A percentile compares a stretch with the other conserved stretches of the same genome.
phyloP scores from a whole-genome alignment of 2,797 vertebrate genomes.

The Tapirus indicus region DNA sequence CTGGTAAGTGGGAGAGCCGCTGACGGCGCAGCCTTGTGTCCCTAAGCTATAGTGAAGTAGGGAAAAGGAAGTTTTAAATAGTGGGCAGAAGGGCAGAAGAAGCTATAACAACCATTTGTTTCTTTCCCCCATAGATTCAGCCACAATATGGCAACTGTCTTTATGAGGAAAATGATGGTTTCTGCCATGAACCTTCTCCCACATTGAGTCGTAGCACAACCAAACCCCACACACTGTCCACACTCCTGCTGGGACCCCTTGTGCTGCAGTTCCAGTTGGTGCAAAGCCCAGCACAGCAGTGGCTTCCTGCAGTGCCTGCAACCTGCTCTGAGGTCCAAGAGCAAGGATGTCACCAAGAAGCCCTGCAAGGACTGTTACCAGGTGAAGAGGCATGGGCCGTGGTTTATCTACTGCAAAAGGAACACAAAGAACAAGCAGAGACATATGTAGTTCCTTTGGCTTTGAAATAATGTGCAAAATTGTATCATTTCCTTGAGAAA shows the following conservation, averaged over 20 bases:
- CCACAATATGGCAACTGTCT: conserved; percentile 87
- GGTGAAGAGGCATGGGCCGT: conserved; percentile 92
- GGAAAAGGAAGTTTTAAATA: too few species aligned
- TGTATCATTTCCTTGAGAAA: too few species aligned
- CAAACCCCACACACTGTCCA: neutral
- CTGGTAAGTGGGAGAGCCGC: too few species aligned
- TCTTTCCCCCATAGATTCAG: neutral
- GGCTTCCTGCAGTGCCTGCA: conserved; percentile 73
- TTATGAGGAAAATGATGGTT: conserved; percentile 83
- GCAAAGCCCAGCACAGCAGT: fast-evolving
- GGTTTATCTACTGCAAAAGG: conserved; percentile 93
- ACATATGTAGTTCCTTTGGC: conserved; percentile 86
- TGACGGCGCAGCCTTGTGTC: too few species aligned
- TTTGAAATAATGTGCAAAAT: neutral
- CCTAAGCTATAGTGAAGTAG: too few species aligned
- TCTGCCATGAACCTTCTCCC: conserved; percentile 83
- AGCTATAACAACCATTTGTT: neutral
- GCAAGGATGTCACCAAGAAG: conserved; percentile 89
- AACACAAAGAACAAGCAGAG: conserved; percentile 96
- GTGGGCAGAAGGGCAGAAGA: neutral
- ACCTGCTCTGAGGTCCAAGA: conserved; percentile 91
- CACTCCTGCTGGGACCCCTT: conserved; percentile 49
- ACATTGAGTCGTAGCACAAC: conserved; percentile 67
- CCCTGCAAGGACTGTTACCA: conserved; percentile 96
- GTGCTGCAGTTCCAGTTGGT: neutral